Evolutionary conservation across 2,888 invertebrate species (phyloP).

Genomic region (Xanthorhoe designata): DNA sequence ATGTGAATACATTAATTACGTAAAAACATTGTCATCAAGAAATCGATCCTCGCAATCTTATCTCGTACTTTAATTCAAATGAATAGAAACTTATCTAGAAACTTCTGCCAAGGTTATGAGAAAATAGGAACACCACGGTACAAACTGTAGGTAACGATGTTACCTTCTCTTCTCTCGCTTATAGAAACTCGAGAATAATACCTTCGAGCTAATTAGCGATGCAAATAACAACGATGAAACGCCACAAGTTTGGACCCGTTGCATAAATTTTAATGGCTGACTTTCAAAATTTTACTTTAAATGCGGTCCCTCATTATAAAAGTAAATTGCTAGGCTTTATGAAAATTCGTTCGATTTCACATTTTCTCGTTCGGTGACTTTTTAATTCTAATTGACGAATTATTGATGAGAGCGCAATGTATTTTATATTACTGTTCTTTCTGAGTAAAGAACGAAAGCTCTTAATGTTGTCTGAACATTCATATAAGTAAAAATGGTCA

Average conservation of each 20-base stretch:
- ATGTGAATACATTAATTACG: too few relatives aligned
- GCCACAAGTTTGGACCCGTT: constrained; percentile 41
- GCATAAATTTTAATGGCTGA: constrained; percentile 36
- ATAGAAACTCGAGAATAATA: constrained; percentile 51
- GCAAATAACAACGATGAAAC: constrained; percentile 45
- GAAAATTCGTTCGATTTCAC: not conserved
- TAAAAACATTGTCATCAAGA: too few relatives aligned
- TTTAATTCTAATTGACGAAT: not conserved
- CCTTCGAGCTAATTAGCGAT: constrained; percentile 53
- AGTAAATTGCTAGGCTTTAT: not conserved
- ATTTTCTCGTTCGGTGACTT: not conserved
- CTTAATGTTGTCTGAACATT: too few relatives aligned
- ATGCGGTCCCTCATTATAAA: constrained; percentile 10
- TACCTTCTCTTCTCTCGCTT: not conserved
- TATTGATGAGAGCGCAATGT: not conserved
- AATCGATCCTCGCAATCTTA: too few relatives aligned
- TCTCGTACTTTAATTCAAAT: too few relatives aligned
- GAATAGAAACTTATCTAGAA: too few relatives aligned
- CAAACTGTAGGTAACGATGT: not conserved
- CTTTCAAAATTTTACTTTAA: constrained; percentile 31
- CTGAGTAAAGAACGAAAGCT: too few relatives aligned
- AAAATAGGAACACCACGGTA: not conserved
- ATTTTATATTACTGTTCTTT: not conserved
- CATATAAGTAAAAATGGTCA: not conserved
- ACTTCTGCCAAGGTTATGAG: too few relatives aligned